phyloP scores from a whole-genome alignment of 2,888 invertebrate species.

The Octonoba sinensis region DNA sequence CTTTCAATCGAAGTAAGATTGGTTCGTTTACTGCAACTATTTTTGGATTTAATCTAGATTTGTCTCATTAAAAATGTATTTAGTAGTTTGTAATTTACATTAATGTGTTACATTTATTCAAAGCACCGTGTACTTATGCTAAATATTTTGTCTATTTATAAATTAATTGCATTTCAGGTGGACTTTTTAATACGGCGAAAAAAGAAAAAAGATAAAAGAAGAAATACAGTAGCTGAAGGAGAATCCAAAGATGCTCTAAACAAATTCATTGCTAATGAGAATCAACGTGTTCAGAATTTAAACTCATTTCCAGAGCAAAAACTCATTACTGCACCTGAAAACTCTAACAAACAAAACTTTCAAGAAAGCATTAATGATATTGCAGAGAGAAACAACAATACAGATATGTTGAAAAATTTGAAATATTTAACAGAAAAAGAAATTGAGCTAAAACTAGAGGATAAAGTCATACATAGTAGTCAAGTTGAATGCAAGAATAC shows the following conservation, averaged over 20 bases:
- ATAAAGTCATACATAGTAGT: not conserved
- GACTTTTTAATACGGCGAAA: conserved; percentile 65
- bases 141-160: no score
- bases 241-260: conserved; percentile 43
- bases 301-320: not conserved
- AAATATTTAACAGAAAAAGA: conserved; percentile 19
- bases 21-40: no score
- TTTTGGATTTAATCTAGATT: no score
- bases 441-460: not conserved
- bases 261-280: conserved; percentile 31
- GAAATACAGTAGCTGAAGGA: conserved; percentile 89
- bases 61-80: no score
- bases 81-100: no score
- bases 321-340: not conserved
- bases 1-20: no score
- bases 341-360: not conserved
- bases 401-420: not conserved
- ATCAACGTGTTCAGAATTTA: not conserved
- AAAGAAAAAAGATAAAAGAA: conserved; percentile 67
- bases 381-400: not conserved
- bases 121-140: no score
- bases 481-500: conserved; percentile 17
- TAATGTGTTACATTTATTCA: no score
- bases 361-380: conserved; percentile 7
- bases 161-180: conserved; percentile 33